Evolutionary conservation across 1,140 invertebrate genomes (phyloP), one percentile per base, ranked within the genome.

Genomic region (Oncopodura yosiiana): DNA sequence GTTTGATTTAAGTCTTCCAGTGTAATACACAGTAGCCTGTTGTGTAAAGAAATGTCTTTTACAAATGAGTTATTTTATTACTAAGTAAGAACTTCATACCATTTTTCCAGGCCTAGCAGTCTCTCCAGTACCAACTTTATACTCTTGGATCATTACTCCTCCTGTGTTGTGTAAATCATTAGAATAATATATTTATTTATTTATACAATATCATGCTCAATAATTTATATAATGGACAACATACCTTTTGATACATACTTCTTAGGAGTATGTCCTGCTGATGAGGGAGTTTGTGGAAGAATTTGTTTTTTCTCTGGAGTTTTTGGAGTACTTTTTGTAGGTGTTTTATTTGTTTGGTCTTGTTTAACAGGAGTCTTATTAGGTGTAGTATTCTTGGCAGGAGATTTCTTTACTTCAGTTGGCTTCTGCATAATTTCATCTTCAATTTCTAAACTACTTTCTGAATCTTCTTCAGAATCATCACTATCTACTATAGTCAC

Each of bases 61-160:
- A 45, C 6, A 6, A 8, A 24, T 45, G 3, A n/a, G 5, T 2
- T 21, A 14, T 36, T 23, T 37, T 23, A 53, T 8, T 29, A 37
- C 23, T 24, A 51, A 41, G 23, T 16, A 32, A 18, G 3, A 27
- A 32, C 66, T 65, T n/a, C n/a, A n/a, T 44, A 88, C 80, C 68
- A 80, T 77, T 75, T 83, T 86, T 14, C 88, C 88, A 23, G 72
- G 61, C 66, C 86, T 88, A 0, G 84, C 89, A n/a, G 76, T 69
- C 1, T 77, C 70, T 8, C 90, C 91, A 61, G 72, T 75, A 9
- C 92, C 91, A 39, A 81, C 67, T 68, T 80, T 80, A 0, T 87
- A 5, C 59, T 94, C 90, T 68, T 88, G 80, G 58, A 88, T 70
- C 50, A 78, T 72, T 0, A 92, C 78, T 46, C 88, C 89, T 36